Evolutionary conservation across 2,888 invertebrate genomes (phyloP), one percentile per base, ranked within the genome.

Genomic region (Achlya flavicornis): DNA sequence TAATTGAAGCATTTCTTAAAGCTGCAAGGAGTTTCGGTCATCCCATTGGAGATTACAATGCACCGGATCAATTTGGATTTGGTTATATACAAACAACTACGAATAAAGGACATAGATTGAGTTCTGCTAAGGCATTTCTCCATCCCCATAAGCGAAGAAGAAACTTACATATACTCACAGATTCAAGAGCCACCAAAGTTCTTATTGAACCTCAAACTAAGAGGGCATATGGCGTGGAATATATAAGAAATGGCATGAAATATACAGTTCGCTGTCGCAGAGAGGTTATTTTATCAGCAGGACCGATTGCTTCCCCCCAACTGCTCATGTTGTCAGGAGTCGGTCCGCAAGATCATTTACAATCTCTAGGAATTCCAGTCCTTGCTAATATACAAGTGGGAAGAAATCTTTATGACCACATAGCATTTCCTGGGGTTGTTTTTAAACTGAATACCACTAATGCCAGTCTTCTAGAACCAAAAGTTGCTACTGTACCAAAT

Each of bases 241-340:
- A 96, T 66, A 83, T 95, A 0, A 95, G 95, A 70, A 93, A 95
- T 63, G 93, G 94, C 12, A 82, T 87, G 11, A 88, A 85, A 58
- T 86, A 88, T 61, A 90, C 86, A 14, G 95, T 95, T 0, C 91
- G 91, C n/a, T 97, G 96, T 6, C 94, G 94, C 57, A 96, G 96
- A 78, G 98, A 98, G 90, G 95, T 99, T 0, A 96, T 99, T 67
- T 80, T 98, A 26, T 96, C 97, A 11, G 98, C 97, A 0, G 98
- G 99, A 0, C 95, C 98, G 1, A 96, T 99, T 68, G 97, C 97
- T 76, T 97, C 98, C 0, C 98, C 98, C 0, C 98, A 99, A 85
- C 83, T 99, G 16, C 94, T 99, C n/a, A 97, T 98, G 97, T 87
- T 99, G 2, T 98, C 98, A 6, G 98, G 98, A 12, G 83, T 95